Percentiles rank a stretch among this genome's conserved stretches.
These are phyloP conservation scores for Nezara viridula DNA, from an alignment of 2,888 invertebrate genomes.

Conservation along the genomic window DNA sequence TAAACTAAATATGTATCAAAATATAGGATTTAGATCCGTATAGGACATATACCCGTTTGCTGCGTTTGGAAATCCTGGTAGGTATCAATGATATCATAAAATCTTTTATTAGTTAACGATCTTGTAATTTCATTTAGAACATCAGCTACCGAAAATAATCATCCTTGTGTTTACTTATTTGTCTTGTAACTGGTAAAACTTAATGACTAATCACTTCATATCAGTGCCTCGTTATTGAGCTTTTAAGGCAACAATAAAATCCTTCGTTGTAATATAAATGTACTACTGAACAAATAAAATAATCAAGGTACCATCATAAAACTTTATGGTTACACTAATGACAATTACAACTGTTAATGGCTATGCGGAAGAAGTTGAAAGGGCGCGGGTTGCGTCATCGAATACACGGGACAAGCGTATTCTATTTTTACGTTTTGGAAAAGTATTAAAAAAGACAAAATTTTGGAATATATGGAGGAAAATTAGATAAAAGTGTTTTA, in stretches of 20 bases:
- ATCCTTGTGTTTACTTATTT: not conserved
- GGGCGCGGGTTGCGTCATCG: not conserved
- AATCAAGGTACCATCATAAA: not conserved
- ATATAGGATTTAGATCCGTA: no score
- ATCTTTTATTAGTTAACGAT: not conserved
- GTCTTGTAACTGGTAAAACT: not conserved
- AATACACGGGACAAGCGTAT: not conserved
- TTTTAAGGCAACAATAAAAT: not conserved
- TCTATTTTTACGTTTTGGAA: not conserved
- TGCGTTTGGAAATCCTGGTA: no score
- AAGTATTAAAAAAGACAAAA: not conserved
- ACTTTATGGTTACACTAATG: not conserved
- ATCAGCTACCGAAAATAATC: not conserved
- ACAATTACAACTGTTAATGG: slow-evolving; percentile 28
- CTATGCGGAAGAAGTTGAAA: slow-evolving; percentile 6
- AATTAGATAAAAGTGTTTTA: no score
- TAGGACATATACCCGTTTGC: no score
- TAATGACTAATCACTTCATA: not conserved
- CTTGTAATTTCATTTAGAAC: not conserved
- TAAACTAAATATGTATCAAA: no score
- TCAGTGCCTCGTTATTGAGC: not conserved
- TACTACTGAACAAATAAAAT: not conserved
- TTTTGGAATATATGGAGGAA: no score
- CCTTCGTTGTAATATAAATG: not conserved
- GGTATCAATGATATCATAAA: not conserved